Percentiles rank a stretch among this genome's conserved stretches.
phyloP scores from a whole-genome alignment of 1,140 invertebrate species.

The Hyles euphorbiae region DNA sequence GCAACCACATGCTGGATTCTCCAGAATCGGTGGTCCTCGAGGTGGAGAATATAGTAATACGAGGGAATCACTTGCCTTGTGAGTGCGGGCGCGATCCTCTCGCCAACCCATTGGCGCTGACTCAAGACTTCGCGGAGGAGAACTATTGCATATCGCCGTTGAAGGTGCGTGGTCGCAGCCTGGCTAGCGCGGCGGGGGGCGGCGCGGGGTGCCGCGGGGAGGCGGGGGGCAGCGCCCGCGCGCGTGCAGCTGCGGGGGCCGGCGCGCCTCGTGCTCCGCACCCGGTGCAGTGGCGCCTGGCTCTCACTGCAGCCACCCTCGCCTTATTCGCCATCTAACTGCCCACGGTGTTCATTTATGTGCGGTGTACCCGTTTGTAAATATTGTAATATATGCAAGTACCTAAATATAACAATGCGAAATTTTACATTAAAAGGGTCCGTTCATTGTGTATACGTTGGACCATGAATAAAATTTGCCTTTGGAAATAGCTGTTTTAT shows the following conservation, averaged over 20 bases:
- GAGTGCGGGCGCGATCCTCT: slow-evolving; percentile 87
- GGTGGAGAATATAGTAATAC: slow-evolving; percentile 81
- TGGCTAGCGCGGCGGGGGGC: slow-evolving; percentile 82
- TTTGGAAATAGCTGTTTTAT: slow-evolving; percentile 53
- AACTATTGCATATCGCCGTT: slow-evolving; percentile 91
- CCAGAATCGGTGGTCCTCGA: slow-evolving; percentile 80
- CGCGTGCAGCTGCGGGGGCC: slow-evolving; percentile 51
- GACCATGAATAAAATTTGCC: slow-evolving; percentile 72
- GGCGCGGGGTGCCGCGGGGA: slow-evolving; percentile 75
- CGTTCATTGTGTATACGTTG: slow-evolving; percentile 72
- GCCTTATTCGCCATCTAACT: slow-evolving; percentile 56
- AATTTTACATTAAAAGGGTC: slow-evolving; percentile 72
- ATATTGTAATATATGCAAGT: slow-evolving; percentile 69
- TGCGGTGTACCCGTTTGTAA: slow-evolving; percentile 60
- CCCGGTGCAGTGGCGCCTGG: slow-evolving; percentile 33
- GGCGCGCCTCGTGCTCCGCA: slow-evolving; percentile 25
- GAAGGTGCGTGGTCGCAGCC: slow-evolving; percentile 84
- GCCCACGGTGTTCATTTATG: slow-evolving; percentile 61
- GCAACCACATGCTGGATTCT: slow-evolving; percentile 87
- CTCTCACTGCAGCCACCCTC: slow-evolving; percentile 38
- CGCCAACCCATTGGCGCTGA: slow-evolving; percentile 83
- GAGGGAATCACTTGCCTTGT: slow-evolving; percentile 88
- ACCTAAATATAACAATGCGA: slow-evolving; percentile 50
- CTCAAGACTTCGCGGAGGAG: slow-evolving; percentile 82
- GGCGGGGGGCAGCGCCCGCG: slow-evolving; percentile 54